Conservation (phyloP, 2,888 invertebrate species). For the Calliopum simillimum region DNA sequence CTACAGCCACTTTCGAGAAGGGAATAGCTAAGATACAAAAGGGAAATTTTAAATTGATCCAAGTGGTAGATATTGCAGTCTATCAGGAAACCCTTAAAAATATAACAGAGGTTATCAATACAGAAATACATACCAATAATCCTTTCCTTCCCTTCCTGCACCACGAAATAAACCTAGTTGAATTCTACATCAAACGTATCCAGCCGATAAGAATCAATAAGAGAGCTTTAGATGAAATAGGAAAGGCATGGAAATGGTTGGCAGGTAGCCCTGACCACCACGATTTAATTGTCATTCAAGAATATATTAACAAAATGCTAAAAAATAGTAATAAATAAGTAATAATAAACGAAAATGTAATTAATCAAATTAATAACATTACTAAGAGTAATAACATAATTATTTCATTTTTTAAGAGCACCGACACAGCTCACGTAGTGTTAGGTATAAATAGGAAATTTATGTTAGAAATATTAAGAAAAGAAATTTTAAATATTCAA, state of each 20-base stretch:
- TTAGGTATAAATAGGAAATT: constrained; percentile 21
- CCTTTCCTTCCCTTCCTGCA: constrained; percentile 22
- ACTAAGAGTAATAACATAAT: constrained; percentile 13
- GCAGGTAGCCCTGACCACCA: constrained; percentile 39
- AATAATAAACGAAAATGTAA: constrained; percentile 36
- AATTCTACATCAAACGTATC: neutral
- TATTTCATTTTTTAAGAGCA: constrained; percentile 1
- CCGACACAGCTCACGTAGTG: neutral
- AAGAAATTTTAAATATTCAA: constrained; percentile 40
- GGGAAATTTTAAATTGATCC: constrained; percentile 11
- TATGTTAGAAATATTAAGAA: constrained; percentile 40
- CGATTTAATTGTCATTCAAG: constrained; percentile 32
- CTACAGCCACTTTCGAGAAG: neutral
- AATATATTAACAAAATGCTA: constrained; percentile 40
- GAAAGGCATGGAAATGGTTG: constrained; percentile 41
- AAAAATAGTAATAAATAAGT: constrained; percentile 42
- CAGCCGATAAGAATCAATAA: neutral
- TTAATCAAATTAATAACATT: constrained; percentile 20
- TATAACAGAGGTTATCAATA: neutral
- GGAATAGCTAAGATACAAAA: constrained; percentile 7
- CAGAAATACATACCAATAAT: neutral
- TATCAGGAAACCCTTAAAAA: constrained; percentile 3
- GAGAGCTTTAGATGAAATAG: constrained; percentile 19
- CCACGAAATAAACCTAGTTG: constrained; percentile 11
- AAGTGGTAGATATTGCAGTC: neutral